Evolutionary conservation across 1,140 invertebrate species (phyloP).

Genomic region (Drosophila ananassae): DNA sequence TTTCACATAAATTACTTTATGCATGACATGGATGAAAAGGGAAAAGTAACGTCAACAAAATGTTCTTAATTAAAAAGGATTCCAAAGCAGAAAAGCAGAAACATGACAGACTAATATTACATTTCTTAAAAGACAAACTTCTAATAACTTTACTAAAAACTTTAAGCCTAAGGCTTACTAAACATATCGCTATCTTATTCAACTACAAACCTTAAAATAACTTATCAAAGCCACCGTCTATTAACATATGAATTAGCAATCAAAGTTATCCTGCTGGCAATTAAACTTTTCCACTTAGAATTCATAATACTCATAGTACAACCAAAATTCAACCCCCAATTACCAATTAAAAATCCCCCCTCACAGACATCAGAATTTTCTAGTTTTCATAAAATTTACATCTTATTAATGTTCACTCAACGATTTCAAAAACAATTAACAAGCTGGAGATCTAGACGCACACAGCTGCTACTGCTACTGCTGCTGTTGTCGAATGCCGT

Average conservation of each 20-base stretch:
- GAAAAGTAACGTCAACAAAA: background rate
- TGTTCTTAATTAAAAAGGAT: slow-evolving; percentile 12
- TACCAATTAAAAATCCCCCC: slow-evolving; percentile 20
- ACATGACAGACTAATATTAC: no score
- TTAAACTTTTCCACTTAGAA: slow-evolving; percentile 27
- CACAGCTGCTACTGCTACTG: slow-evolving; percentile 9
- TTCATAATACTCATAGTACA: slow-evolving; percentile 10
- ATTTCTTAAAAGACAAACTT: no score
- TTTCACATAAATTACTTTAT: slow-evolving; percentile 32
- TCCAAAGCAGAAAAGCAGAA: no score
- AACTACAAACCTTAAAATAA: background rate
- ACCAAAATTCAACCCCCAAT: slow-evolving; percentile 14
- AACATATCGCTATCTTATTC: background rate
- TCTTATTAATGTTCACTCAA: slow-evolving; percentile 55
- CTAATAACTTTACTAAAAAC: no score
- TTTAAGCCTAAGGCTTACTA: no score
- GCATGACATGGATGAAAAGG: background rate
- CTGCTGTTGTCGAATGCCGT: slow-evolving; percentile 23
- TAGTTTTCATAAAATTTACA: slow-evolving; percentile 47
- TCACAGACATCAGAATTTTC: slow-evolving; percentile 4
- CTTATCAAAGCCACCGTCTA: background rate
- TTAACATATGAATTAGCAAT: slow-evolving; percentile 40
- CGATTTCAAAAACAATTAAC: slow-evolving; percentile 56
- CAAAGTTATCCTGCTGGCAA: slow-evolving; percentile 24
- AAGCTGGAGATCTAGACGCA: slow-evolving; percentile 17